Percentiles rank a stretch among this genome's conserved stretches.
Conservation (phyloP, 2,888 invertebrate species). For the Hesperia comma region DNA sequence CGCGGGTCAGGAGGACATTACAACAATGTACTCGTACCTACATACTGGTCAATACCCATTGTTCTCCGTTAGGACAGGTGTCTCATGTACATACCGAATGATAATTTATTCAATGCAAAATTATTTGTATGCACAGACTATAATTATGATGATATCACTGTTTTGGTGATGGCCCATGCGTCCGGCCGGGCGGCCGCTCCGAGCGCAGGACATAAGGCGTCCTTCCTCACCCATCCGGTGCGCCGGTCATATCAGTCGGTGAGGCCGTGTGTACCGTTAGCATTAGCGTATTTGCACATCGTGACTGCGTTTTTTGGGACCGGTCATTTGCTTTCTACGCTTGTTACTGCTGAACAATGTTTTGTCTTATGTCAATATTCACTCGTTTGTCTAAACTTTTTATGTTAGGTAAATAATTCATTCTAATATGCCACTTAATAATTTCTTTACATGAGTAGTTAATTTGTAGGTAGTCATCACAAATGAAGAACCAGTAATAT, state of each 20-base stretch:
- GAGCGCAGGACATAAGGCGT: constrained; percentile 51
- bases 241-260: constrained; percentile 49
- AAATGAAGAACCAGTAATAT: too few species aligned
- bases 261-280: constrained; percentile 60
- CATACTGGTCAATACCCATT: constrained; percentile 29
- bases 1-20: constrained; percentile 13
- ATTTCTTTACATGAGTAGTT: too few species aligned
- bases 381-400: not conserved
- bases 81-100: constrained; percentile 28
- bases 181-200: constrained; percentile 49
- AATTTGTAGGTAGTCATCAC: too few species aligned
- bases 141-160: constrained; percentile 64
- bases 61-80: constrained; percentile 32
- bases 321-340: constrained; percentile 43
- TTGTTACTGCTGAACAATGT: constrained; percentile 32
- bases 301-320: constrained; percentile 49
- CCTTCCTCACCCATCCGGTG: constrained; percentile 57
- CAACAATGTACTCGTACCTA: constrained; percentile 10
- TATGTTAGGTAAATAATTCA: too few species aligned
- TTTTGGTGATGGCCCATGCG: constrained; percentile 58
- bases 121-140: constrained; percentile 44
- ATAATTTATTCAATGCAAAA: constrained; percentile 44
- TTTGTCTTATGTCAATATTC: not conserved
- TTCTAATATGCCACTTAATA: too few species aligned
- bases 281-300: constrained; percentile 58